Percentiles rank a stretch among this genome's conserved stretches.
phyloP scores from a whole-genome alignment of 23 tunicate species.

The Diplosoma virens region DNA sequence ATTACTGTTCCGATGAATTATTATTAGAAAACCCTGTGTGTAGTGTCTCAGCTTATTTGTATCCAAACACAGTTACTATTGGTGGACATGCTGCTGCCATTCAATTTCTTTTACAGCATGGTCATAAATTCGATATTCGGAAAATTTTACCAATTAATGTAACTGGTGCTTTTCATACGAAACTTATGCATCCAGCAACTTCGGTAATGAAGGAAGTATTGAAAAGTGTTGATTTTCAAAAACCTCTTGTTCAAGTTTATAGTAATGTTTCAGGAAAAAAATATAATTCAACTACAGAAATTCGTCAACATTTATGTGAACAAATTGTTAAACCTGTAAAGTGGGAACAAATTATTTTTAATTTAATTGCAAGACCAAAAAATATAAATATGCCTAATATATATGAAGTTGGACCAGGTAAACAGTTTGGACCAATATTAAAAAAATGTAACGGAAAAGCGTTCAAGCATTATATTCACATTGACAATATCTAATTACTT shows the following conservation, averaged over 20 bases:
- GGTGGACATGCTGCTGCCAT: conserved; percentile 74
- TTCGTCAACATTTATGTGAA: conserved; percentile 27
- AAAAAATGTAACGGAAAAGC: conserved; percentile 78
- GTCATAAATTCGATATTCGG: conserved; percentile 16
- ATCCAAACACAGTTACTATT: conserved; percentile 64
- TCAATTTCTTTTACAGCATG: conserved; percentile 31
- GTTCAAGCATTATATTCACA: conserved; percentile 34
- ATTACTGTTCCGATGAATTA: conserved; percentile 35
- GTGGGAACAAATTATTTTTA: conserved; percentile 77
- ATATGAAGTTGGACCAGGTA: conserved; percentile 68
- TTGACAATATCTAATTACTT: conserved; percentile 3
- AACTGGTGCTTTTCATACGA: conserved; percentile 83
- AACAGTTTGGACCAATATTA: conserved; percentile 61
- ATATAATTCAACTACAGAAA: conserved; percentile 32
- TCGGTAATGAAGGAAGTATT: conserved; percentile 19
- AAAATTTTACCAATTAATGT: conserved; percentile 58
- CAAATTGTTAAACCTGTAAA: conserved; percentile 60
- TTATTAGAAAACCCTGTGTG: conserved; percentile 55
- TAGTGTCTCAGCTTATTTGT: conserved; percentile 54
- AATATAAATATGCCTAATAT: conserved; percentile 27
- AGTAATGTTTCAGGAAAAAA: conserved; percentile 63
- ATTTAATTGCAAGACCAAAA: conserved; percentile 31
- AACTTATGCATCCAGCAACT: conserved; percentile 54
- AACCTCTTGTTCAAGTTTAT: conserved; percentile 62
- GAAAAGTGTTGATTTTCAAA: conserved; percentile 15